Base-by-base conservation (phyloP, 2,888 invertebrate species). In the Nebria salina region DNA sequence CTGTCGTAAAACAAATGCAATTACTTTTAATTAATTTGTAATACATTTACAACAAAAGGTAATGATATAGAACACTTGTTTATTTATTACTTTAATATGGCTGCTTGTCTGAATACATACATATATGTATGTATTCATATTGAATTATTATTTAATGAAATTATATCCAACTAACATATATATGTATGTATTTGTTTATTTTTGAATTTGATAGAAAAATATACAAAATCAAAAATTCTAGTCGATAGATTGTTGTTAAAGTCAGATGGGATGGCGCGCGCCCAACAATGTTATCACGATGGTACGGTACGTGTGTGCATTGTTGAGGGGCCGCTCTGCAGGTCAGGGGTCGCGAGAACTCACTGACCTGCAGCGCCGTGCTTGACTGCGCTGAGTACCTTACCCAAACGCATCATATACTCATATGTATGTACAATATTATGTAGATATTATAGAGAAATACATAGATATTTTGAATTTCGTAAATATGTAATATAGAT, bases 321-420 rank as follows among this genome's bases (percentile, higher is more conserved):
- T 78, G 73, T 76, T 76, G 76, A 25, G 73, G 54, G 78, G 70
- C 78, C 70, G 70, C 25, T 70, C 70, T n/a, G 7, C 26, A 7
- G 87, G 87, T 87, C 86, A 86, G 76, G 86, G 87, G 87, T 87
- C 87, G 87, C 88, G 87, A 87, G 87, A 88, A 88, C 87, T 87
- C 86, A 87, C 87, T 88, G 88, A 88, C 88, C 88, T 87, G 87
- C 85, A 85, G 85, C 86, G 84, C 85, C 85, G 84, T 84, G 84
- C 84, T 85, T 83, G 83, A 84, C 83, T 84, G 84, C 84, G 84
- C 83, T 64, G n/a, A 73, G 73, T 66, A 73, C 65, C 54, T 54
- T 72, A 72, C 73, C 65, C 73, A 77, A 26, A 20, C 64, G 66
- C 11, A 42, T 3, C 73, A 15, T 25, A 34, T 54, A 54, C 7